phyloP scores from a whole-genome alignment of 2,888 invertebrate genomes.

The Ochropacha duplaris region DNA sequence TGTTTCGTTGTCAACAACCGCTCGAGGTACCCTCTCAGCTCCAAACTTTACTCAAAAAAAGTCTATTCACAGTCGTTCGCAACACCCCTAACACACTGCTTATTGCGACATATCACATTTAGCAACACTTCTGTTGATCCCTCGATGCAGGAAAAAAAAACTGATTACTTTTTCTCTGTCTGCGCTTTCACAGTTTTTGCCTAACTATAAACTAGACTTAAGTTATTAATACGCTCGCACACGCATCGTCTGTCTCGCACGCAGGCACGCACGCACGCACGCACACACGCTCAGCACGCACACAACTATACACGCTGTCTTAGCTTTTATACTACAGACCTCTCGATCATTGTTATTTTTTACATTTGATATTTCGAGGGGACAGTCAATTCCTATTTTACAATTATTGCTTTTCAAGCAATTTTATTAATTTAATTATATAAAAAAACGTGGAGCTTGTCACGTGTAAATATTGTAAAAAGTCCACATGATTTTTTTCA shows the following conservation, averaged over 20 bases:
- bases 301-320: constrained; percentile 53
- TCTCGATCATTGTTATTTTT: constrained; percentile 53
- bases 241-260: constrained; percentile 45
- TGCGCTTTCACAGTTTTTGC: constrained; percentile 71
- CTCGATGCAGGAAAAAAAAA: constrained; percentile 73
- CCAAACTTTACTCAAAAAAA: constrained; percentile 26
- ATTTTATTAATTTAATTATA: constrained; percentile 29
- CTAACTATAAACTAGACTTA: constrained; percentile 81
- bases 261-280: constrained; percentile 46
- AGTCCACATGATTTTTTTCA: not conserved
- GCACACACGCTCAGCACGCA: constrained; percentile 43
- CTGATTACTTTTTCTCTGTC: constrained; percentile 52
- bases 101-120: constrained; percentile 74
- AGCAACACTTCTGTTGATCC: constrained; percentile 68
- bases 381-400: constrained; percentile 71
- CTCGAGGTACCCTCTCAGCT: constrained; percentile 49
- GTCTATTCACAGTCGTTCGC: constrained; percentile 45
- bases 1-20: constrained; percentile 73
- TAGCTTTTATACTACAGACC: constrained; percentile 64
- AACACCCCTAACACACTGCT: constrained; percentile 53
- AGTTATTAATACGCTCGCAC: constrained; percentile 41
- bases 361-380: constrained; percentile 71
- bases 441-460: constrained; percentile 2
- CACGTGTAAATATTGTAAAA: constrained; percentile 2
- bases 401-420: constrained; percentile 59